A percentile compares a stretch with the other conserved stretches of the same genome.
phyloP scores from a whole-genome alignment of 2,113 vertebrate genomes.

The Polypterus senegalus region DNA sequence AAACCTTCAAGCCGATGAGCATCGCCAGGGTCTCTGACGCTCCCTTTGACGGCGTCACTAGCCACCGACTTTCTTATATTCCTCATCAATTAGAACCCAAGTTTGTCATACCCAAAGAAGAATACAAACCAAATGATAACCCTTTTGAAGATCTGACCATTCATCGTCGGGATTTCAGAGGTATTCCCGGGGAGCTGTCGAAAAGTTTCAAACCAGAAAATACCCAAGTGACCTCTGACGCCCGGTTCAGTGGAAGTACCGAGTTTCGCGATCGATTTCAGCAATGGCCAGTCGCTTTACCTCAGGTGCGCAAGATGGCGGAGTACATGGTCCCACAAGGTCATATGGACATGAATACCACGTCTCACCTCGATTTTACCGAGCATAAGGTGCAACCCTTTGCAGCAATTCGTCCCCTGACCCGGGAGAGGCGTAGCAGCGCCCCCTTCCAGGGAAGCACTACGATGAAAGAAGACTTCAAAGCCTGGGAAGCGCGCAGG shows the following conservation, averaged over 20 bases:
- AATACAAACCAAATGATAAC: slow-evolving; percentile 46
- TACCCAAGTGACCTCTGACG: slow-evolving; percentile 15
- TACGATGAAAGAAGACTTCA: slow-evolving; percentile 63
- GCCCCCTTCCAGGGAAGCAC: slow-evolving; percentile 57
- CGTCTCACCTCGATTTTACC: slow-evolving; percentile 43
- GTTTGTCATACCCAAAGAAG: slow-evolving; percentile 26
- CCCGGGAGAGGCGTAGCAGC: slow-evolving; percentile 20
- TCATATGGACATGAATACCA: slow-evolving; percentile 52
- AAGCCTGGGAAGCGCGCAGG: slow-evolving; percentile 37
- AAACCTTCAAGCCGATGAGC: slow-evolving; percentile 49
- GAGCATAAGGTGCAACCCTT: slow-evolving; percentile 36
- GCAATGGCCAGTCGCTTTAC: slow-evolving; percentile 40
- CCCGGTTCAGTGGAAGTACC: slow-evolving; percentile 46
- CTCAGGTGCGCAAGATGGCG: slow-evolving; percentile 20
- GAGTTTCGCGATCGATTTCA: slow-evolving; percentile 64
- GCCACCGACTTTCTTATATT: slow-evolving; percentile 44
- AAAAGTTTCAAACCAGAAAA: slow-evolving; percentile 55
- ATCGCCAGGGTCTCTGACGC: slow-evolving; percentile 18
- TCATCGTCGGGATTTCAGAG: slow-evolving; percentile 54
- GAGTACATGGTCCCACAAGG: slow-evolving; percentile 44
- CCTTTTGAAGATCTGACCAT: slow-evolving; percentile 62
- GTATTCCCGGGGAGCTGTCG: slow-evolving; percentile 37
- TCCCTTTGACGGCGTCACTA: slow-evolving; percentile 51
- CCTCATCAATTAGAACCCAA: slow-evolving; percentile 36
- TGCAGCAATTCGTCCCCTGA: slow-evolving; percentile 39